A percentile compares a stretch with the other conserved stretches of the same genome.
These are phyloP conservation scores for Tenualosa thibaudeaui DNA, from an alignment of 2,797 vertebrate species.

Conservation along the genomic window DNA sequence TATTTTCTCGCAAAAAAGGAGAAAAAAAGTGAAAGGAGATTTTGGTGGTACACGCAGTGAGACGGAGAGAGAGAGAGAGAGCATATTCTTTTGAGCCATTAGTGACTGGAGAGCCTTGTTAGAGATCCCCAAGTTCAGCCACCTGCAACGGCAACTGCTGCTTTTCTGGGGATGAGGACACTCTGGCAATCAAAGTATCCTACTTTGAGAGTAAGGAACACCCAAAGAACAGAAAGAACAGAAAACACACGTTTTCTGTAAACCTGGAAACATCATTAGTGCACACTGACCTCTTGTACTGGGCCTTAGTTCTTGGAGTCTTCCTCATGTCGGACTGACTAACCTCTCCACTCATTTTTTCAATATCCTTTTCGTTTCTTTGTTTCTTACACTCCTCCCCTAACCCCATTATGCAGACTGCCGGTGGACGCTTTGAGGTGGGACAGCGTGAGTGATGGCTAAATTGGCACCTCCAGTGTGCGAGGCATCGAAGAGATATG, in stretches of 20 bases:
- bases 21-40: neutral
- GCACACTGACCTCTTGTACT: constrained; percentile 29
- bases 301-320: neutral
- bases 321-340: constrained; percentile 21
- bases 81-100: constrained; percentile 45
- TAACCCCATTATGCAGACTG: neutral
- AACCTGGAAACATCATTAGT: constrained; percentile 43
- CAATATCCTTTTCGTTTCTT: no score
- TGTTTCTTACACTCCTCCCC: constrained; percentile 21
- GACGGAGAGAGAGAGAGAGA: neutral
- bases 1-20: constrained; percentile 34
- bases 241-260: neutral
- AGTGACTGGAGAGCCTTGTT: constrained; percentile 40
- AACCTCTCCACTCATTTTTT: constrained; percentile 15
- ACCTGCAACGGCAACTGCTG: constrained; percentile 36
- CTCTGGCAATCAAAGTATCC: constrained; percentile 43
- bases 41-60: neutral
- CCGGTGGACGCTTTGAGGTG: neutral
- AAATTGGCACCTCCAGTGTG: neutral
- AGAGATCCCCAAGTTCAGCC: constrained; percentile 45
- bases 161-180: constrained; percentile 44
- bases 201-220: constrained; percentile 17
- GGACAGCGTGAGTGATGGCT: neutral
- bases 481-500: no score
- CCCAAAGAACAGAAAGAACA: neutral